Conservation (phyloP, 1,140 invertebrate species). For the Dysdera silvatica region DNA sequence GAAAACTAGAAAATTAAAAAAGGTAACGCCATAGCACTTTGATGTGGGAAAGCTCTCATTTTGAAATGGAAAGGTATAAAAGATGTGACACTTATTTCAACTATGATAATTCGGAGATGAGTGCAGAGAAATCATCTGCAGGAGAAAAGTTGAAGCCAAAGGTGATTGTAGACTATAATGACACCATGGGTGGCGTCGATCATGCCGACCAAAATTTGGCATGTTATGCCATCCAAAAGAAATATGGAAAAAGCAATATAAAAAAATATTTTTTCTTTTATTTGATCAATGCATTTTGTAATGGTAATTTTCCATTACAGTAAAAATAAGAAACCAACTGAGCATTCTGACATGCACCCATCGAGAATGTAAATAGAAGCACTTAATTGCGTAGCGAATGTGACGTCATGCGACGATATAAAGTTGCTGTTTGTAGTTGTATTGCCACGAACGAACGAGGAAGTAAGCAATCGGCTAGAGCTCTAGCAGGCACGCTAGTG, state of each 20-base stretch:
- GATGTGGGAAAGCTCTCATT: constrained; percentile 4
- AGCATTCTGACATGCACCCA: no score
- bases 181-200: constrained; percentile 11
- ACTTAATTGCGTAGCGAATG: no score
- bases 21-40: constrained; percentile 2
- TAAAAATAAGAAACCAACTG: no score
- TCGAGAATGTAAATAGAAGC: no score
- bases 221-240: neutral
- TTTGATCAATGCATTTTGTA: neutral
- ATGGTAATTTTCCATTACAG: no score
- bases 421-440: no score
- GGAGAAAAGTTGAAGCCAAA: constrained; percentile 1
- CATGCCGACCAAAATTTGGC: constrained; percentile 5
- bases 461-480: no score
- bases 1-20: constrained; percentile 33
- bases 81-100: constrained; percentile 11
- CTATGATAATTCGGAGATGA: constrained; percentile 11
- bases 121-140: neutral
- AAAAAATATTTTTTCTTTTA: constrained; percentile 14
- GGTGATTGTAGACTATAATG: constrained; percentile 8
- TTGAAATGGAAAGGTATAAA: constrained; percentile 18
- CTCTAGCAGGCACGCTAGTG: no score
- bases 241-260: constrained; percentile 9
- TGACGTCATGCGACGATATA: no score
- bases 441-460: no score